Evolutionary conservation across 2,113 vertebrate genomes (phyloP), one percentile per base, ranked within the genome.

Genomic region (Herpetotheres cachinnans): DNA sequence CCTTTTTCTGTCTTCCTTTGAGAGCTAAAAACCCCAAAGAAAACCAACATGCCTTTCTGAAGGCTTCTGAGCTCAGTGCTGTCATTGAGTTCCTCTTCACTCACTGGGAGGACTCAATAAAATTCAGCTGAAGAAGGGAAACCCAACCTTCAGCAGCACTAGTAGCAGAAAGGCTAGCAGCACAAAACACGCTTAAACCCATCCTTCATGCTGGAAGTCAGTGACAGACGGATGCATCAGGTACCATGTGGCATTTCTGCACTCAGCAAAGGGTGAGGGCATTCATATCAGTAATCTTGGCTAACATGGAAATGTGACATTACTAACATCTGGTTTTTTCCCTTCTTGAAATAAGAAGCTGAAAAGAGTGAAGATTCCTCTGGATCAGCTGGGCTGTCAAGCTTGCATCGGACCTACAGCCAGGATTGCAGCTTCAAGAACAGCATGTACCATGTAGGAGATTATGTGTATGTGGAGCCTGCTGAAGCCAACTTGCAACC

Each of bases 341-440:
- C 66, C 26, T 50, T 92, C 44, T 81, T 81, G 54, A 93, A 90
- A 90, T 32, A 97, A 99, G 99, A 99, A 98, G 99, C 99, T 95
- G 99, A 99, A 98, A 99, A 99, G 97, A 99, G 98, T 88, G 99
- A 99, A 90, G 99, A 99, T 80, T 98, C 98, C 27, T 98, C 98
- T 13, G 98, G 98, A 52, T 98, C 98, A 73, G 92, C 98, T 36
- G 99, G 99, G 97, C 98, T 99, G 86, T 98, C 99, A 9, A 98
- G 96, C 83, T 98, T 99, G 70, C 99, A 99, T 86, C 98, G 99
- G 36, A 99, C 99, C 19, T 99, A 99, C 95, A 99, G 99, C 93
- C 99, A 99, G 96, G 99, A 99, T 96, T 99, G 99, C 98, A 99
- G 99, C 98, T 99, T 99, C 97, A 99, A 99, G 96, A 99, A 99